A percentile compares a stretch with the other conserved stretches of the same genome.
phyloP scores from a whole-genome alignment of 1,140 invertebrate species.

The Megalopta genalis region DNA sequence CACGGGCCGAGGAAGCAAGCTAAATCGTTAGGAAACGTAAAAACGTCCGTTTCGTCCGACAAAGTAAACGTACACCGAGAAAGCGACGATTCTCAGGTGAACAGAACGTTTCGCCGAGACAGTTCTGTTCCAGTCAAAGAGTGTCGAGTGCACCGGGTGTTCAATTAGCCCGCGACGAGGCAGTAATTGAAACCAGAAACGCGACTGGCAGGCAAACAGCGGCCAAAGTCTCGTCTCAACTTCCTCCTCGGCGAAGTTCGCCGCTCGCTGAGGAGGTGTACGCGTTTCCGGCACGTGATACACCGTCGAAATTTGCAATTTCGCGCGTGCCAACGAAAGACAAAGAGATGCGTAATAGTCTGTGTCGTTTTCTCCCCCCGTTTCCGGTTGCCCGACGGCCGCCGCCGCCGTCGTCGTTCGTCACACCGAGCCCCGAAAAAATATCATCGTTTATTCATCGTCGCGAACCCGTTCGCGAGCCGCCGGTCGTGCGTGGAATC shows the following conservation, averaged over 20 bases:
- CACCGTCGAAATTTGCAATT: slow-evolving; percentile 23
- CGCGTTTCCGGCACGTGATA: slow-evolving; percentile 37
- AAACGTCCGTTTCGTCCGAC: too few relatives aligned
- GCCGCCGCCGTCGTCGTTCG: neutral
- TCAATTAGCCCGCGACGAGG: too few relatives aligned
- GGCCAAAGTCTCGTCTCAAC: neutral
- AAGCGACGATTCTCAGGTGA: too few relatives aligned
- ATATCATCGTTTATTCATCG: neutral
- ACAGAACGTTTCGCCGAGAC: too few relatives aligned
- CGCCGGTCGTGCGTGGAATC: neutral
- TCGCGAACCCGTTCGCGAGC: neutral
- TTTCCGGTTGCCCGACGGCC: slow-evolving; percentile 16
- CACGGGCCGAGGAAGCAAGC: too few relatives aligned
- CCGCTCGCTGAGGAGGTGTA: neutral
- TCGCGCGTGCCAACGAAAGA: slow-evolving; percentile 31
- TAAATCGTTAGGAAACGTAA: too few relatives aligned
- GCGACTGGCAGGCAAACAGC: slow-evolving; percentile 4
- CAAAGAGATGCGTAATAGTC: slow-evolving; percentile 9
- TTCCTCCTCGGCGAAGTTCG: neutral
- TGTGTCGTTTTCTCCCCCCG: slow-evolving; percentile 4
- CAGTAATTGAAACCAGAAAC: neutral
- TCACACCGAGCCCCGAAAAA: slow-evolving; percentile 17
- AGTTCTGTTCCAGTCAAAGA: too few relatives aligned
- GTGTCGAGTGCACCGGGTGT: too few relatives aligned
- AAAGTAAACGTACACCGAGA: too few relatives aligned